Conservation (phyloP, 2,113 vertebrate species). For the Orycteropus afer region DNA sequence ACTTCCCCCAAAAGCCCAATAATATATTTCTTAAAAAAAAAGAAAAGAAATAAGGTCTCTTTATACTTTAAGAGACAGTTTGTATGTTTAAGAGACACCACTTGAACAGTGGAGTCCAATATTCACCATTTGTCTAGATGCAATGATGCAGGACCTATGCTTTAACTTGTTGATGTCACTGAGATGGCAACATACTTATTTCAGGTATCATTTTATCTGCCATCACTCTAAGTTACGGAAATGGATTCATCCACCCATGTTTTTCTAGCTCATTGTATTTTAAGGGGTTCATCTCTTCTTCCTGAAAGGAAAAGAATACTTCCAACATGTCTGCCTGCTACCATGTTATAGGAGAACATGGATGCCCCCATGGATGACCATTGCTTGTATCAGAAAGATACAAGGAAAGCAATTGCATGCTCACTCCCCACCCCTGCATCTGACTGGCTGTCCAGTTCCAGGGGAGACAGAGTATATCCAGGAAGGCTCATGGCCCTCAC, state of each 20-base stretch:
- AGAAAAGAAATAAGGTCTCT: background rate
- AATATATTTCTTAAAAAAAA: too few relatives aligned
- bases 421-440: background rate
- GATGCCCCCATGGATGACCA: background rate
- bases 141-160: rapidly evolving
- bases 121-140: background rate
- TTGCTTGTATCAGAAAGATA: background rate
- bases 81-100: rapidly evolving
- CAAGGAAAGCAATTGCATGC: rapidly evolving
- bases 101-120: rapidly evolving
- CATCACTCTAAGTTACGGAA: rapidly evolving
- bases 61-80: background rate
- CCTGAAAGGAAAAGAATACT: background rate
- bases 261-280: rapidly evolving
- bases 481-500: rapidly evolving
- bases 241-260: background rate
- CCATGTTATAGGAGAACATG: background rate
- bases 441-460: rapidly evolving
- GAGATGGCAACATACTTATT: rapidly evolving
- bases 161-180: rapidly evolving
- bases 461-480: rapidly evolving
- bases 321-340: too few relatives aligned
- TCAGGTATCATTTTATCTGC: rapidly evolving
- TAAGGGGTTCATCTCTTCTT: too few relatives aligned
- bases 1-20: too few relatives aligned